A percentile compares a stretch with the other conserved stretches of the same genome.
Evolutionary conservation across 37 sponge, comb jelly and placozoan species (phyloP).

Genomic region (Geodia barretti): DNA sequence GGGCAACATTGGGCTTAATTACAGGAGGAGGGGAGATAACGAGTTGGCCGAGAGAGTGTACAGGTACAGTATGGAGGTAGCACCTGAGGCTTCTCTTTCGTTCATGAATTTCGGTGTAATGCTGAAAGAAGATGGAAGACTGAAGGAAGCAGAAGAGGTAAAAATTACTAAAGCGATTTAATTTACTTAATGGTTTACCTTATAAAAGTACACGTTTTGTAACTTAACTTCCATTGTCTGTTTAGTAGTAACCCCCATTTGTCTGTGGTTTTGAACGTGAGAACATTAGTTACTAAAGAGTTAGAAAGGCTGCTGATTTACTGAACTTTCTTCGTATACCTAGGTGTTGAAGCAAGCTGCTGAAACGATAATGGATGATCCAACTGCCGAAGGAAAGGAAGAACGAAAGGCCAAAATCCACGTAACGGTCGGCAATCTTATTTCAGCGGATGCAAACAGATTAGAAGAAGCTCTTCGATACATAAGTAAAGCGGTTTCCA

Average conservation of each 20-base stretch:
- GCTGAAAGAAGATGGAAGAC: slow-evolving; percentile 46
- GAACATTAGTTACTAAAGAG: too few species aligned
- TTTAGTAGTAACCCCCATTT: too few species aligned
- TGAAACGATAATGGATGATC: neutral
- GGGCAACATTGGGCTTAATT: slow-evolving; percentile 81
- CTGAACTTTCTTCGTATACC: neutral
- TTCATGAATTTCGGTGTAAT: slow-evolving; percentile 82
- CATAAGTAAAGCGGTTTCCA: neutral
- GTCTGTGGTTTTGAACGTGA: too few species aligned
- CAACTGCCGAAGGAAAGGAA: neutral
- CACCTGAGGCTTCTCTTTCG: slow-evolving; percentile 67
- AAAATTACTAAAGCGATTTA: too few species aligned
- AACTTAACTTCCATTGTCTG: too few species aligned
- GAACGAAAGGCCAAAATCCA: neutral
- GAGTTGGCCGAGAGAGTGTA: slow-evolving; percentile 68
- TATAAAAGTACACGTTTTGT: too few species aligned
- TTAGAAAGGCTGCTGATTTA: too few species aligned
- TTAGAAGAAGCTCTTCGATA: neutral
- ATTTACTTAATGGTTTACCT: too few species aligned
- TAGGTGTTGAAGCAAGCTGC: neutral
- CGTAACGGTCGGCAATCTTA: neutral
- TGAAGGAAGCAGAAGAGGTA: slow-evolving; percentile 70
- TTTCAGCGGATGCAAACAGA: neutral
- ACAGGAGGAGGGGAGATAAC: slow-evolving; percentile 34
- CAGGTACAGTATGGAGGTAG: slow-evolving; percentile 47